A percentile compares a stretch with the other conserved stretches of the same genome.
Conservation (phyloP, 1,140 invertebrate species). For the Phocides pigmalion region DNA sequence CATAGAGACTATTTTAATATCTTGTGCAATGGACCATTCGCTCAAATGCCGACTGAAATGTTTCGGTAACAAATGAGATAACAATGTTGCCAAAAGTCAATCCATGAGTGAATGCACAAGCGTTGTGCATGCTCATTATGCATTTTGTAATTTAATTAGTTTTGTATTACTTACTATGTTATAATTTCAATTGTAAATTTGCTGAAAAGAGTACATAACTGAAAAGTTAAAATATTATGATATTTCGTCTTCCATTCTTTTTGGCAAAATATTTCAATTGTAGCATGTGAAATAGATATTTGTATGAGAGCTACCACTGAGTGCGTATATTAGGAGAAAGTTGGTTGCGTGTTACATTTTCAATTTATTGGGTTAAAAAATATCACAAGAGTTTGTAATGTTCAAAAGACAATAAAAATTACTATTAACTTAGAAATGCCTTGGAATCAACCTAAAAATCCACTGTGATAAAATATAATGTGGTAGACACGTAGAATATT, state of each 20-base stretch:
- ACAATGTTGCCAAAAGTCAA: slow-evolving; percentile 64
- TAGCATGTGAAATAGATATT: slow-evolving; percentile 64
- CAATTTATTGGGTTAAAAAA: slow-evolving; percentile 22
- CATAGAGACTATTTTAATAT: slow-evolving; percentile 72
- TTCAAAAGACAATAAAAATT: slow-evolving; percentile 73
- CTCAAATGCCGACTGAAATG: slow-evolving; percentile 52
- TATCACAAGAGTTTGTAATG: slow-evolving; percentile 24
- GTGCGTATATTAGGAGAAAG: slow-evolving; percentile 24
- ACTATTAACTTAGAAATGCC: slow-evolving; percentile 58
- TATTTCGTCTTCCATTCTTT: slow-evolving; percentile 79
- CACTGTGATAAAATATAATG: slow-evolving; percentile 81
- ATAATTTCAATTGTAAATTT: slow-evolving; percentile 58
- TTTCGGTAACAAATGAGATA: slow-evolving; percentile 48
- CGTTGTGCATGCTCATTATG: slow-evolving; percentile 61
- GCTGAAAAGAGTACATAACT: slow-evolving; percentile 58
- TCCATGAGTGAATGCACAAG: slow-evolving; percentile 41
- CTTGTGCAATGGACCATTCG: slow-evolving; percentile 75
- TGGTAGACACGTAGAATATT: slow-evolving; percentile 78
- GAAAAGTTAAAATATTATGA: slow-evolving; percentile 41
- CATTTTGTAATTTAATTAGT: slow-evolving; percentile 79
- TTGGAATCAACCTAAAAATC: slow-evolving; percentile 73
- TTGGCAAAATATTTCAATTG: slow-evolving; percentile 74
- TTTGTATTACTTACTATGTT: slow-evolving; percentile 49
- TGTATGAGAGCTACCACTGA: slow-evolving; percentile 58
- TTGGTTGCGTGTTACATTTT: slow-evolving; percentile 42